Conservation (phyloP, 2,113 vertebrate species). For the Dolichallabes microphthalmus region DNA sequence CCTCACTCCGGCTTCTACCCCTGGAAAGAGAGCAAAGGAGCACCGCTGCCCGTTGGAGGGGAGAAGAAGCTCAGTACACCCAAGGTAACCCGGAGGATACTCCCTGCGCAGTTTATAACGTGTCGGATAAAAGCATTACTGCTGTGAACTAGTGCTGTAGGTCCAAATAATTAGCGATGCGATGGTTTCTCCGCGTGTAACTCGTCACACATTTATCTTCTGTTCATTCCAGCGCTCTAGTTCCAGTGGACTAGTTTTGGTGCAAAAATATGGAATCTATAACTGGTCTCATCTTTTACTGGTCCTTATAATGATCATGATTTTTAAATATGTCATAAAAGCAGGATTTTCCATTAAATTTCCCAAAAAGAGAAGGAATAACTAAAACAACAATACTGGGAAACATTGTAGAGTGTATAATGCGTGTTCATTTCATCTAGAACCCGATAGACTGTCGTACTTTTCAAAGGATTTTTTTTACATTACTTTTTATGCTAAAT, state of each 20-base stretch:
- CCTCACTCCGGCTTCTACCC: conserved; percentile 70
- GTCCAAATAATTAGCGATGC: background rate
- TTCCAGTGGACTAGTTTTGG: background rate
- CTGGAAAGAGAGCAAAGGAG: conserved; percentile 78
- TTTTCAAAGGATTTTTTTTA: background rate
- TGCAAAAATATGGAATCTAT: background rate
- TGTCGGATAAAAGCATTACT: background rate
- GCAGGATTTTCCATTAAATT: background rate
- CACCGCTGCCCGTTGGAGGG: conserved; percentile 70
- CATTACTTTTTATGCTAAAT: background rate
- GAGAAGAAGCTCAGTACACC: conserved; percentile 85
- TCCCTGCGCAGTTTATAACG: background rate
- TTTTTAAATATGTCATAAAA: background rate
- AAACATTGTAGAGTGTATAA: background rate
- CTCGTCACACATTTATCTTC: background rate
- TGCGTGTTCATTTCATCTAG: background rate
- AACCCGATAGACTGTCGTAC: background rate
- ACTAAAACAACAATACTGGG: background rate
- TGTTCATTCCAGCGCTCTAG: background rate
- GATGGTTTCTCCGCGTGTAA: background rate
- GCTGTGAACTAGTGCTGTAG: background rate
- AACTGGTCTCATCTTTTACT: background rate
- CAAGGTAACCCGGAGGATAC: conserved; percentile 71
- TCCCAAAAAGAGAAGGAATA: background rate
- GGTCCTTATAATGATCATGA: background rate